Base-by-base conservation (phyloP, 1,140 invertebrate genomes). In the Caenorhabditis tropicalis region DNA sequence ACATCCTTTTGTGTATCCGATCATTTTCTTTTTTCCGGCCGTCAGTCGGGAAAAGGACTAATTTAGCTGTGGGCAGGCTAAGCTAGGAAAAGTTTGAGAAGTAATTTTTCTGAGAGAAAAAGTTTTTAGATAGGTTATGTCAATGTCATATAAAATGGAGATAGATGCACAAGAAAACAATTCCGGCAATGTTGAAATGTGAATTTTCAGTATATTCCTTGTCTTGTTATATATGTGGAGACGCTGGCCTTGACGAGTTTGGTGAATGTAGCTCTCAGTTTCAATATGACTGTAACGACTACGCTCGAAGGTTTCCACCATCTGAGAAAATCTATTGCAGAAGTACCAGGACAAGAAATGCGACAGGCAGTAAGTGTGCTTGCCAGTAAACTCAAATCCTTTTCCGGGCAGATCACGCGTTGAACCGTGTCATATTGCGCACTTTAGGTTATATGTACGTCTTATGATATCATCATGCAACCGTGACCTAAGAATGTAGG, bases 211-310 rank as follows among this genome's bases (percentile, higher is more conserved):
- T 39, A 1, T 6, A 15, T 39, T 65, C 87, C 21, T 49, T 89
- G 27, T 81, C 65, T 49, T 89, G 88, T 49, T 87, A 86, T 65
- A 88, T 89, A 21, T 89, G 88, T 74, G 88, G 81, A 0, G 87
- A 90, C 10, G 74, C 46, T 27, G 81, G 82, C 27, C 58, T 89
- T 27, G 85, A 83, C 5, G 88, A 89, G 65, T 87, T 86, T 33
- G 88, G 89, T 53, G 88, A 89, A 53, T 89, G 88, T 79, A 56
- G 16, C 6, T 79, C 79, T 19, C 85, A 90, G 49, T 90, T 90
- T 48, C 83, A 86, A 24, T 89, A 85, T 46, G 88, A 88, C 56
- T 89, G 88, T 53, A 74, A 74, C 24, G 49, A 36, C n/a, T 89
- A 89, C 56, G 87, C 85, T n/a, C 83, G 58, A 58, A 70, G 85